Evolutionary conservation across 2,797 vertebrate genomes (phyloP), one percentile per base, ranked within the genome.

Genomic region (Streptopelia turtur): DNA sequence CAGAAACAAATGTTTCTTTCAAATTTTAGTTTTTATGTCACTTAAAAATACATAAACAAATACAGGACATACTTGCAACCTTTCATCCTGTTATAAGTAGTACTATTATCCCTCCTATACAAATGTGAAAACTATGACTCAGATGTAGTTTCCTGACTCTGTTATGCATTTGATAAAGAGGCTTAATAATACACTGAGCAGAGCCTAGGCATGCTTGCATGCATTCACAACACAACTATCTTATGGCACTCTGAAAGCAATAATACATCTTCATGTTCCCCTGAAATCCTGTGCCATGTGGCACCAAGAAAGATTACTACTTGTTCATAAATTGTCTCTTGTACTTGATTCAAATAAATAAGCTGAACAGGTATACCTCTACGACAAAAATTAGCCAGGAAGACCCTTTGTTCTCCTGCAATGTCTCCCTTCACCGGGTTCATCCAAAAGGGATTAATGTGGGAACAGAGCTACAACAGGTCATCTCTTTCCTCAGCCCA

Each of bases 41-140:
- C 41, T 89, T 80, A 60, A 91, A 90, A 90, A 84, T 56, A 52
- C 6, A 10, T 49, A 83, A 61, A 61, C n/a, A 88, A 91, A 79
- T 63, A 79, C 1, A 8, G 27, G 24, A 47, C 49, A 68, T 22
- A 33, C 14, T 89, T 92, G 50, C 0, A 12, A 76, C 61, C 41
- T 78, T 85, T 80, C 59, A 70, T 64, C 30, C 35, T 60, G 13
- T 59, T 13, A 1, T 21, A 85, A 93, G 69, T 31, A 85, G 28
- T 35, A 70, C n/a, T 75, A 57, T 83, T 81, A 94, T 55, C 16
- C 53, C 31, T 69, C 24, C 56, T 37, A 68, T 50, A 81, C 56
- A 89, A 80, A 83, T 61, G 13, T 39, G 53, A 95, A 84, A 90
- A 71, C n/a, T 65, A 33, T 91, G 86, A 93, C 70, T 95, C 70